Conservation (phyloP, 2,888 invertebrate species). For the Gortyna flavago region DNA sequence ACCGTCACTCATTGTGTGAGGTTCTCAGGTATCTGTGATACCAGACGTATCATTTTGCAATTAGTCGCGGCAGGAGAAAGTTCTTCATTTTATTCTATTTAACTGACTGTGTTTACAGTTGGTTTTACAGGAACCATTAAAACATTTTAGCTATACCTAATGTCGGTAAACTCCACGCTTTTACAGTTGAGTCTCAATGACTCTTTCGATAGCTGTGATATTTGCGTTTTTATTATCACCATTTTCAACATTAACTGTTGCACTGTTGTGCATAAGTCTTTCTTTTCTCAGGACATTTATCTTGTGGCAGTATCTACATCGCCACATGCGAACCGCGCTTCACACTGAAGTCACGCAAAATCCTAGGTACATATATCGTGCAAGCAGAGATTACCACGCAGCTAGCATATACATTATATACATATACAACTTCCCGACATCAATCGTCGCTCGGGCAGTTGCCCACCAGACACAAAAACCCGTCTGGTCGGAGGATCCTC, state of each 20-base stretch:
- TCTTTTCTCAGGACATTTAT: background rate
- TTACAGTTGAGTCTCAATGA: background rate
- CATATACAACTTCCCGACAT: too few species aligned
- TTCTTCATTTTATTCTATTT: slow-evolving; percentile 35
- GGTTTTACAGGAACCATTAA: slow-evolving; percentile 11
- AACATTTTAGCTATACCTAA: slow-evolving; percentile 6
- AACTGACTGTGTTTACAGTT: slow-evolving; percentile 10
- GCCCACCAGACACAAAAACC: too few species aligned
- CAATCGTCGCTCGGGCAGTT: too few species aligned
- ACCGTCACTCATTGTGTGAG: slow-evolving; percentile 54
- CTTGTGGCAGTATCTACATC: too few species aligned
- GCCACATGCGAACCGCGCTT: too few species aligned
- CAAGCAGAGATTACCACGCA: too few species aligned
- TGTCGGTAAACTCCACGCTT: background rate
- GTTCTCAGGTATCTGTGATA: slow-evolving; percentile 64
- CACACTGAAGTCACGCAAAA: too few species aligned
- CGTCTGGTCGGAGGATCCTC: too few species aligned
- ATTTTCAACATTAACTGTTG: background rate
- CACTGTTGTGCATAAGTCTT: background rate
- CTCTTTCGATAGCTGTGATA: background rate
- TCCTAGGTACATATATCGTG: too few species aligned
- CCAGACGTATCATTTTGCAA: slow-evolving; percentile 60
- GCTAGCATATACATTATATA: too few species aligned
- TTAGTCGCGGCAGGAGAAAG: slow-evolving; percentile 44
- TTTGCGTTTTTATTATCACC: background rate